Evolutionary conservation across 2,113 vertebrate species (phyloP), one percentile per base, ranked within the genome.

Genomic region (Catharus minimus): DNA sequence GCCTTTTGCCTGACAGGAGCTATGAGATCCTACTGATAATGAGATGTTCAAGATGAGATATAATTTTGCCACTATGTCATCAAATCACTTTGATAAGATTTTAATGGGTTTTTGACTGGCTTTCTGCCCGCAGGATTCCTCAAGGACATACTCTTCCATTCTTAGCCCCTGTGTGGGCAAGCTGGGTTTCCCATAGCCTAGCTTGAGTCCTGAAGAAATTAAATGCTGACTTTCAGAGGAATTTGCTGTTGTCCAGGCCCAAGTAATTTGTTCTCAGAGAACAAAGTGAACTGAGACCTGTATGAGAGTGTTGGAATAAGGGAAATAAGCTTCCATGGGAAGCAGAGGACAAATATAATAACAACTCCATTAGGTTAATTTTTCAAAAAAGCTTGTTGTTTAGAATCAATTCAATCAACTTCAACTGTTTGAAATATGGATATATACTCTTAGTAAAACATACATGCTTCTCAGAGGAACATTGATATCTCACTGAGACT

Each of bases 271-370:
- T 56, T 92, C 41, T 84, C 33, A 53, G 66, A 76, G 41, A 60
- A 64, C 0, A 8, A 79, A 26, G 3, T 67, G 53, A 87, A 64
- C 19, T 1, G 0, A 66, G 9, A 65, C 8, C 24, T 57, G 2
- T 39, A 44, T 47, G 11, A 86, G 7, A 53, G 23, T 71, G 17
- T 18, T 73, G 38, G 19, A 55, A 82, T 23, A 41, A 68, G 5
- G 15, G 24, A 76, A 89, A 82, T 72, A 39, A 44, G 1, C 5
- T 52, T 73, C 26, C 32, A 33, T 15, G 10, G 18, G 30, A 82
- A 91, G 32, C 18, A 58, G 26, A 77, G 16, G 12, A 44, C 16
- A 86, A 76, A 85, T 55, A 28, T 4, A 67, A 16, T 26, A 67
- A 56, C 46, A 67, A 56, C 46, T 61, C 22, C 15, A 28, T 53